Evolutionary conservation across 2,888 invertebrate genomes (phyloP).

Genomic region (Heterodera filipjevi): DNA sequence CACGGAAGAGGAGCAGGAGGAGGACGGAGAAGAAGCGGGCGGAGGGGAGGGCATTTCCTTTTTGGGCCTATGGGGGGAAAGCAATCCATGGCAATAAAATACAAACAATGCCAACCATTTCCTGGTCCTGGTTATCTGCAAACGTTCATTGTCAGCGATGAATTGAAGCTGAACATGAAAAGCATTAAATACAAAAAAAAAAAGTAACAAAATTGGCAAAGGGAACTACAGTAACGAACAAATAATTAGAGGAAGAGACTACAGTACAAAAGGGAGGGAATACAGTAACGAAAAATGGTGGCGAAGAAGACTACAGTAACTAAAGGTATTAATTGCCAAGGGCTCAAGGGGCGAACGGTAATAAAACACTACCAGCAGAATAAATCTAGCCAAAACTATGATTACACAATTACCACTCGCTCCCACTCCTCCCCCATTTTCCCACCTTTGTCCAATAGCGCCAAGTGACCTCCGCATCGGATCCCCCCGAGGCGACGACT

Average conservation of each 20-base stretch:
- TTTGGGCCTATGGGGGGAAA: neutral
- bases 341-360: too few species aligned
- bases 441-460: constrained; percentile 44
- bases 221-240: neutral
- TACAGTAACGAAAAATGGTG: too few species aligned
- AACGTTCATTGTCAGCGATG: constrained; percentile 27
- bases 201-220: neutral
- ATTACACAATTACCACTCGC: too few species aligned
- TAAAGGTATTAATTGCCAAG: too few species aligned
- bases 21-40: neutral
- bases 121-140: constrained; percentile 23
- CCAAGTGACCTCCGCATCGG: constrained; percentile 36
- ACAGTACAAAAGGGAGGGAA: too few species aligned
- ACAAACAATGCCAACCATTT: neutral
- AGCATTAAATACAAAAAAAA: neutral
- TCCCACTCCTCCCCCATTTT: neutral
- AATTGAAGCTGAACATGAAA: constrained; percentile 23
- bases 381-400: too few species aligned
- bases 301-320: too few species aligned
- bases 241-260: too few species aligned
- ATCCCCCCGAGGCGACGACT: constrained; percentile 27
- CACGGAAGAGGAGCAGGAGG: neutral
- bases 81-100: neutral
- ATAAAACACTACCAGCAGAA: too few species aligned
- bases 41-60: constrained; percentile 1